phyloP scores from a whole-genome alignment of 2,888 invertebrate genomes.

The Luperina nickerlii region DNA sequence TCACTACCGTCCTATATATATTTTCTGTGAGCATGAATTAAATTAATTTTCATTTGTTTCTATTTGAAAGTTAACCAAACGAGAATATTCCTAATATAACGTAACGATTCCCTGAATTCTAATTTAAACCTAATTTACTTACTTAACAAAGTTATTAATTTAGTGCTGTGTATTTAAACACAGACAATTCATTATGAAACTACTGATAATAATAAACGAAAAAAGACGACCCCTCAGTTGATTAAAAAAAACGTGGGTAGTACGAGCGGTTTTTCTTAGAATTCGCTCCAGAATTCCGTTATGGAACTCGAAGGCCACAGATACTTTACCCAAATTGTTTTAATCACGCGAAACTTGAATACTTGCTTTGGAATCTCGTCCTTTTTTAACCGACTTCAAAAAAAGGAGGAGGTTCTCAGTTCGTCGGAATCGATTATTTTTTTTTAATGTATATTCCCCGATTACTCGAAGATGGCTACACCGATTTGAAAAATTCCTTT shows the following conservation, averaged over 20 bases:
- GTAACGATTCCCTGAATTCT: background rate
- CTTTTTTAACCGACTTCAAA: slow-evolving; percentile 10
- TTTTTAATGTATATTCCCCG: no score
- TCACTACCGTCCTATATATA: background rate
- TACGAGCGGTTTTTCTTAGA: slow-evolving; percentile 30
- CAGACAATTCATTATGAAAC: slow-evolving; percentile 15
- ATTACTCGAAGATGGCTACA: no score
- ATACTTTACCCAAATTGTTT: slow-evolving; percentile 49
- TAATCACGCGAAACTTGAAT: slow-evolving; percentile 51
- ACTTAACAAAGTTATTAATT: slow-evolving; percentile 9
- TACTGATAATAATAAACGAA: slow-evolving; percentile 15
- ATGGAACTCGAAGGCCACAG: slow-evolving; percentile 14
- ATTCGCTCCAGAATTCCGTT: slow-evolving; percentile 20
- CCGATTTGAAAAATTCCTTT: no score
- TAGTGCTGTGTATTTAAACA: slow-evolving; percentile 6
- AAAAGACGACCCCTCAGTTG: background rate
- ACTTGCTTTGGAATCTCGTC: slow-evolving; percentile 59
- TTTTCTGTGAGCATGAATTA: background rate
- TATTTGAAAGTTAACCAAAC: slow-evolving; percentile 8
- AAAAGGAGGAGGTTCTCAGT: no score
- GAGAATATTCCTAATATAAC: background rate
- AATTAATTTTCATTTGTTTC: background rate
- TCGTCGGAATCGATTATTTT: no score
- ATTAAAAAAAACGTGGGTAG: slow-evolving; percentile 17
- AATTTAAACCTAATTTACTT: slow-evolving; percentile 3